Evolutionary conservation across 1,140 invertebrate genomes (phyloP).

Genomic region (Drosophila willistoni): DNA sequence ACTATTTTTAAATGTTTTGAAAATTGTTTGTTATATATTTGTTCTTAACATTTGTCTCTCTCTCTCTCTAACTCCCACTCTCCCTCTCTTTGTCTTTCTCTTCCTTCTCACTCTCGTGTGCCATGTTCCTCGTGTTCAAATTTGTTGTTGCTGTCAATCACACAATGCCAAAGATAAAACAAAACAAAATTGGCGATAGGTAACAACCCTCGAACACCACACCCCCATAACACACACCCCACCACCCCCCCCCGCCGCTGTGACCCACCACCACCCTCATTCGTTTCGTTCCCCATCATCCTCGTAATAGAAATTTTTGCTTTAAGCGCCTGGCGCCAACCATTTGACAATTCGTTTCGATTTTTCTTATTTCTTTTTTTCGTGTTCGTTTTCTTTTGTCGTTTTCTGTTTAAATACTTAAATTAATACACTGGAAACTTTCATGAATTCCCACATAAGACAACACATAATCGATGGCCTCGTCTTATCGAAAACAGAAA

Average conservation of each 20-base stretch:
- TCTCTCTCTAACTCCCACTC: slow-evolving; percentile 26
- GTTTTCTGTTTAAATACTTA: slow-evolving; percentile 31
- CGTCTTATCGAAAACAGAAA: neutral
- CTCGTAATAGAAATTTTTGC: slow-evolving; percentile 29
- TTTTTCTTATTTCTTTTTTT: slow-evolving; percentile 10
- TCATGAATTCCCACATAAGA: slow-evolving; percentile 50
- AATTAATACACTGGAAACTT: slow-evolving; percentile 25
- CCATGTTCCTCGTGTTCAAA: slow-evolving; percentile 26
- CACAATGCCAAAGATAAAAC: slow-evolving; percentile 7
- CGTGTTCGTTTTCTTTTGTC: slow-evolving; percentile 14
- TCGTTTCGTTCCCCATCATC: neutral
- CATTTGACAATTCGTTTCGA: slow-evolving; percentile 43
- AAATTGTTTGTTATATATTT: slow-evolving; percentile 64
- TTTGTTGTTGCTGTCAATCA: slow-evolving; percentile 65
- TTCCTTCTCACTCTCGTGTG: slow-evolving; percentile 7
- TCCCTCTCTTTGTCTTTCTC: slow-evolving; percentile 17
- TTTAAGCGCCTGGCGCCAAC: slow-evolving; percentile 58
- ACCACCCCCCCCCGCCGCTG: slow-evolving; percentile 23
- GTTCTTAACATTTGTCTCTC: slow-evolving; percentile 19
- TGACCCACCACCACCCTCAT: neutral
- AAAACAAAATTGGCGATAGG: slow-evolving; percentile 46
- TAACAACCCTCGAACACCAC: slow-evolving; percentile 16
- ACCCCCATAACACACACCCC: slow-evolving; percentile 6
- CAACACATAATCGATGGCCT: slow-evolving; percentile 25
- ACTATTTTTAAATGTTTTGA: slow-evolving; percentile 81